A percentile compares a stretch with the other conserved stretches of the same genome.
Conservation (phyloP, 1,140 invertebrate genomes). For the Brachionus paranguensis region DNA sequence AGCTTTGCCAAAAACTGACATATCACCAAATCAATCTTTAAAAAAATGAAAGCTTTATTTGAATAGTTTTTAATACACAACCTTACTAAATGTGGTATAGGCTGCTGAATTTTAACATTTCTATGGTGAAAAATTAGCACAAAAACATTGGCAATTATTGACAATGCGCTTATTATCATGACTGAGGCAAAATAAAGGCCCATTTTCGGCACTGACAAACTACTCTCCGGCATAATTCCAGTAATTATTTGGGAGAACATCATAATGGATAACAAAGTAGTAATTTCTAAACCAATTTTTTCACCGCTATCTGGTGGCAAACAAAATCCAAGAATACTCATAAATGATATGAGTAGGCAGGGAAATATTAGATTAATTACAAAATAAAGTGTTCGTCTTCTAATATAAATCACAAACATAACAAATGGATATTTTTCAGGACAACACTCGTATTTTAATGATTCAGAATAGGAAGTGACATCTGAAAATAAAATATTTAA, state of each 20-base stretch:
- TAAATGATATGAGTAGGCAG: conserved; percentile 51
- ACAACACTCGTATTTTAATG: conserved; percentile 60
- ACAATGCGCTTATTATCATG: conserved; percentile 99
- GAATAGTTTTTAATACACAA: not conserved
- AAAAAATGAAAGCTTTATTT: not conserved
- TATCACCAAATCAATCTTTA: conserved; percentile 19
- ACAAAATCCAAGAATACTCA: conserved; percentile 55
- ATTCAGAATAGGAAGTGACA: conserved; percentile 31
- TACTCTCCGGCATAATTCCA: conserved; percentile 92
- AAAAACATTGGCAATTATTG: conserved; percentile 94
- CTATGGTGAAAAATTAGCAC: conserved; percentile 99
- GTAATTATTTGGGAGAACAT: conserved; percentile 53
- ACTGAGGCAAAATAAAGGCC: conserved; percentile 98
- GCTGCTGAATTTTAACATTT: conserved; percentile 83
- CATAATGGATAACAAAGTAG: conserved; percentile 55
- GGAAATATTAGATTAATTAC: conserved; percentile 55
- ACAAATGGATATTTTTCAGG: conserved; percentile 54
- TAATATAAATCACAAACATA: conserved; percentile 50
- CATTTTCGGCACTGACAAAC: conserved; percentile 92
- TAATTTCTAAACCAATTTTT: conserved; percentile 74
- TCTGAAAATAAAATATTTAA: conserved; percentile 81
- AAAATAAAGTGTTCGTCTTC: conserved; percentile 53
- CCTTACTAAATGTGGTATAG: conserved; percentile 94
- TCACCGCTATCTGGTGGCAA: conserved; percentile 70
- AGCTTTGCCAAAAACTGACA: conserved; percentile 56